Percentiles rank a stretch among this genome's conserved stretches.
Conservation (phyloP, 2,113 vertebrate species). For the Nothoprocta pentlandii region DNA sequence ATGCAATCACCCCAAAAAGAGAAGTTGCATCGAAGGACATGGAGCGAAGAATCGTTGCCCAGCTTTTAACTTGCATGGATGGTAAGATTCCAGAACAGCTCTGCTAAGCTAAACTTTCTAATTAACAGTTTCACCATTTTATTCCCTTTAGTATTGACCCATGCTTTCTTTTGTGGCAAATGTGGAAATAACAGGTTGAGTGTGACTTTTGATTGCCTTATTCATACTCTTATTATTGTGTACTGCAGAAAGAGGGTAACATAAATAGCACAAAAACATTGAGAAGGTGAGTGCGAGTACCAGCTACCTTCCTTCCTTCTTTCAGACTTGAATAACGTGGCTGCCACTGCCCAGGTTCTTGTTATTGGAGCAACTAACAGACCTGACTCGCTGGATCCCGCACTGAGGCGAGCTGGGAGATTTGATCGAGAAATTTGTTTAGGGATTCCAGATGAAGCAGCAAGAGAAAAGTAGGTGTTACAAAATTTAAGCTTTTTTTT, state of each 20-base stretch:
- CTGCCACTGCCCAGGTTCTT: slow-evolving; percentile 85
- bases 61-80: slow-evolving; percentile 97
- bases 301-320: slow-evolving; percentile 4
- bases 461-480: slow-evolving; percentile 85
- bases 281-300: neutral
- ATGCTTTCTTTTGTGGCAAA: neutral
- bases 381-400: slow-evolving; percentile 93
- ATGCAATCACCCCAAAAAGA: slow-evolving; percentile 95
- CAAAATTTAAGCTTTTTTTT: neutral
- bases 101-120: neutral
- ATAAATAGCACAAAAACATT: neutral
- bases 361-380: slow-evolving; percentile 97
- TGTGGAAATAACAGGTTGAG: neutral
- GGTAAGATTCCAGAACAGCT: slow-evolving; percentile 77
- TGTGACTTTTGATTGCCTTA: neutral
- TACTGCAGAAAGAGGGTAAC: neutral
- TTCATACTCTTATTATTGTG: neutral
- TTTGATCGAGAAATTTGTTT: slow-evolving; percentile 96
- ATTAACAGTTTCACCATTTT: neutral
- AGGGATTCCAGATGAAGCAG: slow-evolving; percentile 92
- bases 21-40: slow-evolving; percentile 98
- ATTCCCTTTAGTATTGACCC: neutral
- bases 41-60: slow-evolving; percentile 96
- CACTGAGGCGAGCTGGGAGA: slow-evolving; percentile 92
- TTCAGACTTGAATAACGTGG: slow-evolving; percentile 87